Evolutionary conservation across 2,797 vertebrate genomes (phyloP).

Genomic region (Babyrousa celebensis): DNA sequence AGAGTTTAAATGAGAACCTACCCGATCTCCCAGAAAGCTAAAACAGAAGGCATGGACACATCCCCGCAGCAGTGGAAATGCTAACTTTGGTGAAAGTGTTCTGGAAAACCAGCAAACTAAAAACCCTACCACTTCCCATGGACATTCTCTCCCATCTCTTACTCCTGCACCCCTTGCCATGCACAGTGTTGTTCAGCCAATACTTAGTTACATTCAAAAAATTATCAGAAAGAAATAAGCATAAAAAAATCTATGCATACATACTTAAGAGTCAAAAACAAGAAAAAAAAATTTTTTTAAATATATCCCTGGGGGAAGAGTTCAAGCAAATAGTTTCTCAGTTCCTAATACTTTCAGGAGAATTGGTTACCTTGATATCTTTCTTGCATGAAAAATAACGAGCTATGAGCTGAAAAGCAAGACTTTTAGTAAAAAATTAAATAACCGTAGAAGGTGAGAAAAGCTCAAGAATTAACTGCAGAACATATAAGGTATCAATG

Average conservation of each 20-base stretch:
- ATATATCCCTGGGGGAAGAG: not conserved
- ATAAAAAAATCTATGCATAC: not conserved
- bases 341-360: not conserved
- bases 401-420: not conserved
- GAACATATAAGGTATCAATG: not conserved
- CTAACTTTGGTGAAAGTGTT: not conserved
- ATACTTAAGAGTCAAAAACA: not conserved
- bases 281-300: not conserved
- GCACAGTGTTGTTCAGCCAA: not conserved
- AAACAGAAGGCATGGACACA: not conserved
- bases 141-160: not conserved
- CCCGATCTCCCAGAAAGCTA: not conserved
- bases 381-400: not conserved
- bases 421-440: not conserved
- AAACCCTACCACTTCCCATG: not conserved
- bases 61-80: not conserved
- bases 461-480: slow-evolving; percentile 9
- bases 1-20: not conserved
- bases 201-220: not conserved
- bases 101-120: slow-evolving; percentile 18
- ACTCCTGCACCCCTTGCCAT: not conserved
- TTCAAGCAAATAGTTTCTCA: not conserved
- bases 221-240: not conserved
- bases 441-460: not conserved
- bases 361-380: not conserved